Conservation (phyloP, 2,113 vertebrate genomes). For the Astur gentilis region DNA sequence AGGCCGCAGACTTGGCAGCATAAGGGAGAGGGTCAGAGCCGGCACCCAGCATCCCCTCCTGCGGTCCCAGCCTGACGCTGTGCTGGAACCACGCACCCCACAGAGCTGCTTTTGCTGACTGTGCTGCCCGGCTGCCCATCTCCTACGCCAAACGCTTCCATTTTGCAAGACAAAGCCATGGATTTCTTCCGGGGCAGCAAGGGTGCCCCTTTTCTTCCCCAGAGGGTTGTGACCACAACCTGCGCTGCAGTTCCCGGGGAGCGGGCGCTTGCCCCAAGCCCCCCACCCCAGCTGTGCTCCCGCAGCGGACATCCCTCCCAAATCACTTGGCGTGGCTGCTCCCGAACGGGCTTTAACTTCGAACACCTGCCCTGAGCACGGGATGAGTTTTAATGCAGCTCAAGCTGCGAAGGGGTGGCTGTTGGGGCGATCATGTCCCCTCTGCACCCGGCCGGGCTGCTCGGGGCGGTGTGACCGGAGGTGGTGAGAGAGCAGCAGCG, state of each 20-base stretch:
- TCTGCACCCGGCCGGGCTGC: too few species aligned
- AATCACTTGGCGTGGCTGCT: rapidly evolving
- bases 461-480: background rate
- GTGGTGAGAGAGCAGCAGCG: background rate
- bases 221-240: background rate
- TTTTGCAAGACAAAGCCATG: background rate
- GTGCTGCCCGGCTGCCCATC: background rate
- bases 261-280: rapidly evolving
- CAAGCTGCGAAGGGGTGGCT: background rate
- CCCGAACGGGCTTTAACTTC: background rate
- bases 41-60: background rate
- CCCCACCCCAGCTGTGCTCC: background rate
- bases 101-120: background rate
- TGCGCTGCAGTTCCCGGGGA: too few species aligned
- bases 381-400: background rate
- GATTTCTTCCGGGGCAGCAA: background rate
- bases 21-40: background rate
- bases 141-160: background rate
- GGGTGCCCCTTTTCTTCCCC: too few species aligned
- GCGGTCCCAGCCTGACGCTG: background rate
- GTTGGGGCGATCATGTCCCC: rapidly evolving
- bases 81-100: background rate
- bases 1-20: background rate
- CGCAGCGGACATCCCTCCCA: rapidly evolving
- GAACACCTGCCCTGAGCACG: background rate